Percentiles rank a stretch among this genome's conserved stretches.
These are phyloP conservation scores for Agonopterix arenella DNA, from an alignment of 2,888 invertebrate species.

Conservation along the genomic window DNA sequence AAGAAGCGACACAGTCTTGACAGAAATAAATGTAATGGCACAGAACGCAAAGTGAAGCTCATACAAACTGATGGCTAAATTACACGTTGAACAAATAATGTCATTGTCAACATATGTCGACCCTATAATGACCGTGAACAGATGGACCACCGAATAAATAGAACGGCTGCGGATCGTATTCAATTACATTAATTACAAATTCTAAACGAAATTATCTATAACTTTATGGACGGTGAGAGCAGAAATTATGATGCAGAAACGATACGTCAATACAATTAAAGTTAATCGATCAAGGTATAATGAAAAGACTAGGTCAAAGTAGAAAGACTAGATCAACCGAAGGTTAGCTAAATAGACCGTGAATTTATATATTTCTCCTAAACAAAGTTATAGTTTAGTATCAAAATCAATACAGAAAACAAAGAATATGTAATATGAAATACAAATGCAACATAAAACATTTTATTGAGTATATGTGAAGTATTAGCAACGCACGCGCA, in stretches of 20 bases:
- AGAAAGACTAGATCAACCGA: constrained; percentile 13
- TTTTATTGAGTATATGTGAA: no score
- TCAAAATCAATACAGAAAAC: no score
- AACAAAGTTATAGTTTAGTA: no score
- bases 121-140: constrained; percentile 34
- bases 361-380: not conserved
- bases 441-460: no score
- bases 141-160: constrained; percentile 44
- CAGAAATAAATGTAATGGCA: no score
- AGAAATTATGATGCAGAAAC: not conserved
- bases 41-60: constrained; percentile 3
- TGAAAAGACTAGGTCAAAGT: constrained; percentile 26
- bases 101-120: constrained; percentile 32
- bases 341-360: constrained; percentile 15
- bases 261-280: constrained; percentile 24
- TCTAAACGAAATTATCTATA: no score
- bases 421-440: no score
- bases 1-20: no score
- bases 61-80: constrained; percentile 21
- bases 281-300: constrained; percentile 33
- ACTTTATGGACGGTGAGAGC: no score
- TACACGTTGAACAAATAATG: constrained; percentile 21
- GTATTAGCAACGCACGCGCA: constrained; percentile 15
- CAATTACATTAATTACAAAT: no score
- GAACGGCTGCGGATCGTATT: constrained; percentile 1